Conservation (phyloP, 2,797 vertebrate species). For the Eupleurogrammus muticus region DNA sequence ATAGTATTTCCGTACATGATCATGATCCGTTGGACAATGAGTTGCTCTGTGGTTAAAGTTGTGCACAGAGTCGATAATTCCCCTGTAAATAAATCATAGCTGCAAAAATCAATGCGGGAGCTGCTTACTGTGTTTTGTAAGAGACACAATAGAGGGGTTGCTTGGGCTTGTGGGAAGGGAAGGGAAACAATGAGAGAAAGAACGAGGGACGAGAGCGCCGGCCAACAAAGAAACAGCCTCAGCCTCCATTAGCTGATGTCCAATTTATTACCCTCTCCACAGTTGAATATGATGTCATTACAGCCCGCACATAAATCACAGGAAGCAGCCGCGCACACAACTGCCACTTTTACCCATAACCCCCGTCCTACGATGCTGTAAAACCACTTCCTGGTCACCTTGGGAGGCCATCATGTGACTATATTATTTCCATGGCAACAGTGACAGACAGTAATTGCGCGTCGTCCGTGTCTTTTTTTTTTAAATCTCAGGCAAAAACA, state of each 20-base stretch:
- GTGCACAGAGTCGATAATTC: not conserved
- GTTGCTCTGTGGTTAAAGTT: not conserved
- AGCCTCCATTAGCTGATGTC: slow-evolving; percentile 71
- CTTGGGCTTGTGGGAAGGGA: slow-evolving; percentile 14
- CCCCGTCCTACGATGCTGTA: slow-evolving; percentile 36
- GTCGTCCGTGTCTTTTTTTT: slow-evolving; percentile 48
- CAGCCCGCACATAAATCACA: slow-evolving; percentile 76
- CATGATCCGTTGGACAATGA: not conserved
- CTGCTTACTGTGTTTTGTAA: slow-evolving; percentile 39
- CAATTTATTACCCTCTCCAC: slow-evolving; percentile 74
- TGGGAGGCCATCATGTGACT: slow-evolving; percentile 71
- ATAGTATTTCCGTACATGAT: too few species aligned
- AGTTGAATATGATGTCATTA: slow-evolving; percentile 77
- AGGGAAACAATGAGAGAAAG: slow-evolving; percentile 7
- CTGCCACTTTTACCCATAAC: slow-evolving; percentile 60
- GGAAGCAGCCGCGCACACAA: slow-evolving; percentile 42
- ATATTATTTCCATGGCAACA: slow-evolving; percentile 66
- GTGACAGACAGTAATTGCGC: slow-evolving; percentile 72
- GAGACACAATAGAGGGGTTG: slow-evolving; percentile 1
- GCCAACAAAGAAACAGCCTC: slow-evolving; percentile 67
- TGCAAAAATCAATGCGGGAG: not conserved
- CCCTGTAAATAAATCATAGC: not conserved
- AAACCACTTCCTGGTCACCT: slow-evolving; percentile 84
- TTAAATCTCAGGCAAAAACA: slow-evolving; percentile 67
- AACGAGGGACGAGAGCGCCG: not conserved